A percentile compares a stretch with the other conserved stretches of the same genome.
phyloP scores from a whole-genome alignment of 2,797 vertebrate genomes.

The Loriculus beryllinus region DNA sequence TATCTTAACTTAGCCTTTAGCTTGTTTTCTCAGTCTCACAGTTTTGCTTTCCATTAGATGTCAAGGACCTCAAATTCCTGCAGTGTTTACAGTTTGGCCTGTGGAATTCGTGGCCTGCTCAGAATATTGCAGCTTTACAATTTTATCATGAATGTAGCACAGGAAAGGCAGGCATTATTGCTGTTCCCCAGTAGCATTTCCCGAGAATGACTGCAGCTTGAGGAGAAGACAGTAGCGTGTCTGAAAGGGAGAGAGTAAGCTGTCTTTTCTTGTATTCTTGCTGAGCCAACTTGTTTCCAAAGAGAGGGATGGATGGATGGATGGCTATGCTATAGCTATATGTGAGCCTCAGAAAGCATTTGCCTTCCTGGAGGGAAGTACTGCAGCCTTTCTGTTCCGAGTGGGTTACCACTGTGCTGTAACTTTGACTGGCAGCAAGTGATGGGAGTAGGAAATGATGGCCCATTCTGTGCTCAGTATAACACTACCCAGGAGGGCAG shows the following conservation, averaged over 20 bases:
- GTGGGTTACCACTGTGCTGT: neutral
- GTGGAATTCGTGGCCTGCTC: neutral
- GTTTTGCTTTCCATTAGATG: conserved; percentile 32
- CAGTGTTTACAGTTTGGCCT: conserved; percentile 25
- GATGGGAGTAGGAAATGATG: neutral
- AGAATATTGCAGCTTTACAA: neutral
- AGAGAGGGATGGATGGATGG: neutral
- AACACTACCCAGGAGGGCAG: neutral
- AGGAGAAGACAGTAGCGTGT: neutral
- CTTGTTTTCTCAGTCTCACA: conserved; percentile 27
- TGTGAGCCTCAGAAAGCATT: neutral
- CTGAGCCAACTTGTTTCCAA: neutral
- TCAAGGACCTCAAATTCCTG: neutral
- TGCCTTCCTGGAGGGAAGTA: neutral
- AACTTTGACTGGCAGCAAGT: neutral
- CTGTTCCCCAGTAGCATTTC: neutral
- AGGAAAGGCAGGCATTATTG: neutral
- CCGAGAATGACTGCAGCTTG: neutral
- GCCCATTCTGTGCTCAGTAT: neutral
- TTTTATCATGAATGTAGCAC: neutral
- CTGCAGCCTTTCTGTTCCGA: neutral
- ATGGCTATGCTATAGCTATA: neutral
- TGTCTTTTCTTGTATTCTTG: neutral
- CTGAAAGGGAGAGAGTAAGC: neutral
- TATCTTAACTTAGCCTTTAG: conserved; percentile 48